These are phyloP conservation scores for Amblyraja radiata DNA, from an alignment of 2,797 vertebrate species.

Conservation along the genomic window DNA sequence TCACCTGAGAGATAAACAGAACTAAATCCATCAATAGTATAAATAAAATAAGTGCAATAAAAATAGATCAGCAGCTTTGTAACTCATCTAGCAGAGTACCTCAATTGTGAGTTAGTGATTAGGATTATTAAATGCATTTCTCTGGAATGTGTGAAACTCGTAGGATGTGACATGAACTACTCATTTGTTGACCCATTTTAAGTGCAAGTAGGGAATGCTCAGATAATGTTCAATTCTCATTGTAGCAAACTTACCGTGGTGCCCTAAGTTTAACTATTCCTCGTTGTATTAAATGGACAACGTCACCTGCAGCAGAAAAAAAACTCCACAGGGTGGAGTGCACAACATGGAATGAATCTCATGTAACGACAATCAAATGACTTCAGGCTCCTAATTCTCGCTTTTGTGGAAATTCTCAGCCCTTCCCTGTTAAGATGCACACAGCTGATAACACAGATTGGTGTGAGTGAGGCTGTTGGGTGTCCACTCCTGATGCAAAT, in stretches of 20 bases:
- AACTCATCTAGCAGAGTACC: background rate
- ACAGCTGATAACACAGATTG: background rate
- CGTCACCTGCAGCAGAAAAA: background rate
- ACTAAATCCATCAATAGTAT: background rate
- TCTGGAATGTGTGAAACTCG: background rate
- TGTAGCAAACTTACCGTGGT: background rate
- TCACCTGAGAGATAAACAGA: background rate
- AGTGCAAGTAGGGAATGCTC: no score
- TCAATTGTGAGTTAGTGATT: background rate
- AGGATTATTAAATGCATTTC: no score
- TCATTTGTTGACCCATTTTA: background rate
- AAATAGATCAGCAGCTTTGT: background rate
- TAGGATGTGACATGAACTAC: background rate
- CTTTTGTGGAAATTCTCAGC: background rate
- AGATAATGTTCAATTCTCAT: background rate
- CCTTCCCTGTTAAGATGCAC: background rate
- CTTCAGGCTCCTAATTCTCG: background rate
- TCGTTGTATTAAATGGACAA: no score
- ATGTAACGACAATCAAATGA: background rate
- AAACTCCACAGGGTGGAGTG: background rate
- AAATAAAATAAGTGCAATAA: background rate
- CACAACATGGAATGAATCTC: background rate
- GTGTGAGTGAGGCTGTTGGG: background rate
- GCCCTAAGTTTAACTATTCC: background rate
- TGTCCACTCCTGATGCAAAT: background rate